Percentiles rank a stretch among this genome's conserved stretches.
Evolutionary conservation across 1,140 invertebrate genomes (phyloP).

Genomic region (Arctopsyche grandis): DNA sequence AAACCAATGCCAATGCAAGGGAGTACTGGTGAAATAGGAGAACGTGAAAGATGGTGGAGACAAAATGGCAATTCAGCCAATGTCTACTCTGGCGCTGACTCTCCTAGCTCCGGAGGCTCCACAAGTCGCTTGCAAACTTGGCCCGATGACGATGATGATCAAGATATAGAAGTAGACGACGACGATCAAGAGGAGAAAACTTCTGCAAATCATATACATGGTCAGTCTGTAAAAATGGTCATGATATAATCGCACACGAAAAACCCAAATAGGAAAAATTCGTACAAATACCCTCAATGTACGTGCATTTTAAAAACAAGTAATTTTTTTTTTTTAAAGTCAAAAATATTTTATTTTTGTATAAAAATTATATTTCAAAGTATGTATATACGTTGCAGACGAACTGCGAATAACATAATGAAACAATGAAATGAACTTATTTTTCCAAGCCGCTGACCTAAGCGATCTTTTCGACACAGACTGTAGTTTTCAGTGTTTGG

Average conservation of each 20-base stretch:
- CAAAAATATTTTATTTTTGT: too few species aligned
- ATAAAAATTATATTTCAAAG: too few species aligned
- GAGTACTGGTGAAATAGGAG: constrained; percentile 12
- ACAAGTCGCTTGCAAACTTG: constrained; percentile 37
- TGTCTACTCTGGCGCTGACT: constrained; percentile 47
- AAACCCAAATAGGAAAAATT: too few species aligned
- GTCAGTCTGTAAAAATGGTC: background rate
- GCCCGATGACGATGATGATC: constrained; percentile 50
- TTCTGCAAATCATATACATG: constrained; percentile 18
- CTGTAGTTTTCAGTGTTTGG: too few species aligned
- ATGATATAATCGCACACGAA: background rate
- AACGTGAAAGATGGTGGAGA: constrained; percentile 43
- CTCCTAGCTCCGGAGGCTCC: constrained; percentile 46
- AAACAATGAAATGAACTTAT: too few species aligned
- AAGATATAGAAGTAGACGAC: constrained; percentile 50
- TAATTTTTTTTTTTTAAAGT: too few species aligned
- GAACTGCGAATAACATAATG: too few species aligned
- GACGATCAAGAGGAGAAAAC: constrained; percentile 41
- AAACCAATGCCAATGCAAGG: constrained; percentile 39
- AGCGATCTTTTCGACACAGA: too few species aligned
- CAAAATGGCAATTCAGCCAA: constrained; percentile 23
- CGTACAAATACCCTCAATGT: too few species aligned
- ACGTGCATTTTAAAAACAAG: too few species aligned
- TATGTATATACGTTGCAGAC: too few species aligned
- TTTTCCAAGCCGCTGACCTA: too few species aligned